These are phyloP conservation scores for Eilema depressum DNA, from an alignment of 2,888 invertebrate species.

Conservation along the genomic window DNA sequence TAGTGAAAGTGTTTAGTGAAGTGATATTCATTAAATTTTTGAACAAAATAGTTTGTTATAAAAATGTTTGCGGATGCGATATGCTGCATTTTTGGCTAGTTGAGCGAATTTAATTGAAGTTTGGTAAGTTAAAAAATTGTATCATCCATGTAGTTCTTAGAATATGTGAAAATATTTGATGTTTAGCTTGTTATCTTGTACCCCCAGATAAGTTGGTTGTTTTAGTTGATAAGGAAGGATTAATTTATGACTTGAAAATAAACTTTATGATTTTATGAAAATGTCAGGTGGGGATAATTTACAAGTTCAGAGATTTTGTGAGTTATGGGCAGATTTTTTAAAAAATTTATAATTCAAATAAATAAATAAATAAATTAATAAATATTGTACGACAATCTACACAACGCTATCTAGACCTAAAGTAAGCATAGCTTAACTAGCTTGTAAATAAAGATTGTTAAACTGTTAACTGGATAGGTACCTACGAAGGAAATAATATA, in stretches of 20 bases:
- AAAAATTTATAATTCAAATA: too few relatives aligned
- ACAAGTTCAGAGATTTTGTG: background rate
- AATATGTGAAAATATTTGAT: background rate
- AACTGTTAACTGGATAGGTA: background rate
- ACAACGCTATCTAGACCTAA: too few relatives aligned
- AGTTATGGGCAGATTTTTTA: too few relatives aligned
- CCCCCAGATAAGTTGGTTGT: background rate
- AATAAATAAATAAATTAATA: too few relatives aligned
- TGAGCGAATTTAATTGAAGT: slow-evolving; percentile 29
- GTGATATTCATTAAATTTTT: slow-evolving; percentile 42
- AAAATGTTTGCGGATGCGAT: slow-evolving; percentile 46
- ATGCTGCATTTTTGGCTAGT: slow-evolving; percentile 48
- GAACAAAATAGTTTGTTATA: slow-evolving; percentile 19
- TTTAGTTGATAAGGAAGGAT: background rate
- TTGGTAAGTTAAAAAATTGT: slow-evolving; percentile 43
- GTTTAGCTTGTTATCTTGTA: slow-evolving; percentile 1
- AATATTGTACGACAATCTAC: too few relatives aligned
- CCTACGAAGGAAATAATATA: too few relatives aligned
- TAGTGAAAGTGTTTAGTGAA: slow-evolving; percentile 49
- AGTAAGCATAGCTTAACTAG: too few relatives aligned
- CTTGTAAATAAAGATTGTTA: too few relatives aligned
- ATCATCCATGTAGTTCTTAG: background rate
- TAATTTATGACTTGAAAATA: background rate
- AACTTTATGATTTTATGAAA: background rate
- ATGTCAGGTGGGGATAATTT: background rate